Evolutionary conservation across 1,140 invertebrate genomes (phyloP).

Genomic region (Atopsyche davidsoni): DNA sequence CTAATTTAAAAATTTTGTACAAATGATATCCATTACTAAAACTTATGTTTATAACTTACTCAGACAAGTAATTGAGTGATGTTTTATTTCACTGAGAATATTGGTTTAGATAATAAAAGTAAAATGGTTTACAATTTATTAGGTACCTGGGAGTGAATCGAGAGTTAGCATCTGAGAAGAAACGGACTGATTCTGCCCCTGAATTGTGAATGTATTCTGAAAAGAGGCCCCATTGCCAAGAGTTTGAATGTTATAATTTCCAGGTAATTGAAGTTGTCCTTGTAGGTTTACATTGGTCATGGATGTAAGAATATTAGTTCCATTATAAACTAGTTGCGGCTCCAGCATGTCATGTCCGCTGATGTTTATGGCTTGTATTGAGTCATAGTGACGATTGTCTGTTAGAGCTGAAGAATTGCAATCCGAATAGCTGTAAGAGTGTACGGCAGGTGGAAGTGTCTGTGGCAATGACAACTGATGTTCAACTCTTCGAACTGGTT

Average conservation of each 20-base stretch:
- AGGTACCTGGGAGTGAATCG: constrained; percentile 3
- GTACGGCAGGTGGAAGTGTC: not conserved
- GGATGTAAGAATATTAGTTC: constrained; percentile 19
- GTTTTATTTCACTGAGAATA: too few relatives aligned
- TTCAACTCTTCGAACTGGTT: too few relatives aligned
- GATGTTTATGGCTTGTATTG: constrained; percentile 14
- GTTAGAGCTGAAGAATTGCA: not conserved
- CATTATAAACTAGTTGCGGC: constrained; percentile 19
- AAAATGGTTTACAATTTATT: too few relatives aligned
- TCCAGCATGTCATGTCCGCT: constrained; percentile 12
- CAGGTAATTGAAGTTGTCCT: constrained; percentile 14
- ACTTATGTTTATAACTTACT: too few relatives aligned
- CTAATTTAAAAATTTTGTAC: too few relatives aligned
- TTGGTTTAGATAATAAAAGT: too few relatives aligned
- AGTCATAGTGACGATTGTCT: constrained; percentile 21
- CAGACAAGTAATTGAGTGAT: too few relatives aligned
- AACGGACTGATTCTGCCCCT: constrained; percentile 8
- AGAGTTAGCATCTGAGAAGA: constrained; percentile 20
- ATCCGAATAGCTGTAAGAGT: constrained; percentile 7
- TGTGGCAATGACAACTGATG: too few relatives aligned
- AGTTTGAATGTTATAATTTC: constrained; percentile 16
- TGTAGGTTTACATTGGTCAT: constrained; percentile 22
- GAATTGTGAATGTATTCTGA: constrained; percentile 19
- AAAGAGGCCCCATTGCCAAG: constrained; percentile 16
- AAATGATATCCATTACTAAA: too few relatives aligned